Evolutionary conservation across 2,888 invertebrate species (phyloP).

Genomic region (Fissipunctia ypsillon): DNA sequence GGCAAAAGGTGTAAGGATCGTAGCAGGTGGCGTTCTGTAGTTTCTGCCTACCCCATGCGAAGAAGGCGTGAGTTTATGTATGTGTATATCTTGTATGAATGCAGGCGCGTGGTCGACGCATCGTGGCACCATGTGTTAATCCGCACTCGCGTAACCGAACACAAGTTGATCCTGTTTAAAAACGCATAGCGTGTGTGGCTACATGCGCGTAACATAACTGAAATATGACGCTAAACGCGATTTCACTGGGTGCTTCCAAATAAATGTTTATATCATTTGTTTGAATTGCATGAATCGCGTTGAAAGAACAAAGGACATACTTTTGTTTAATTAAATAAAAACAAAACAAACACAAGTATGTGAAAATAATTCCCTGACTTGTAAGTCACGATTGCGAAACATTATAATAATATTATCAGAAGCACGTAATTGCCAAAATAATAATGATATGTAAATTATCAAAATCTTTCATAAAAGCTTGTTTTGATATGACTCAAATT

Average conservation of each 20-base stretch:
- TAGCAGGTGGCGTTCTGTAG: too few species aligned
- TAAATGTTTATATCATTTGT: not conserved
- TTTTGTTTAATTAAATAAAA: constrained; percentile 7
- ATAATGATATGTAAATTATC: not conserved
- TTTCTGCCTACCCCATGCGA: too few species aligned
- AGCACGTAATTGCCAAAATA: constrained; percentile 8
- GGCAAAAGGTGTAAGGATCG: too few species aligned
- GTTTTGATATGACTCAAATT: constrained; percentile 1
- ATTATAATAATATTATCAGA: constrained; percentile 29
- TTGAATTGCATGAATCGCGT: not conserved
- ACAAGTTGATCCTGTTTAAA: constrained; percentile 34
- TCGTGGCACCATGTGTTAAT: constrained; percentile 34
- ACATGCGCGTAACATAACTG: constrained; percentile 21
- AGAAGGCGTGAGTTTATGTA: too few species aligned
- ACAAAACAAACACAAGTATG: constrained; percentile 9
- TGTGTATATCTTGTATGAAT: not conserved
- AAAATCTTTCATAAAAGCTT: not conserved
- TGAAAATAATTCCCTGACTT: not conserved
- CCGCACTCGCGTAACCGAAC: constrained; percentile 24
- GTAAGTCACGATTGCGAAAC: constrained; percentile 11
- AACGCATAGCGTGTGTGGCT: constrained; percentile 33
- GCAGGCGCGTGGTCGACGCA: constrained; percentile 5
- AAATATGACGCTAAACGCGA: constrained; percentile 3
- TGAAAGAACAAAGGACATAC: constrained; percentile 11
- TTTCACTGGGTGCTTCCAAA: constrained; percentile 15